Percentiles rank a stretch among this genome's conserved stretches.
These are phyloP conservation scores for Pangasianodon gigas DNA, from an alignment of 2,113 vertebrate genomes.

Conservation along the genomic window DNA sequence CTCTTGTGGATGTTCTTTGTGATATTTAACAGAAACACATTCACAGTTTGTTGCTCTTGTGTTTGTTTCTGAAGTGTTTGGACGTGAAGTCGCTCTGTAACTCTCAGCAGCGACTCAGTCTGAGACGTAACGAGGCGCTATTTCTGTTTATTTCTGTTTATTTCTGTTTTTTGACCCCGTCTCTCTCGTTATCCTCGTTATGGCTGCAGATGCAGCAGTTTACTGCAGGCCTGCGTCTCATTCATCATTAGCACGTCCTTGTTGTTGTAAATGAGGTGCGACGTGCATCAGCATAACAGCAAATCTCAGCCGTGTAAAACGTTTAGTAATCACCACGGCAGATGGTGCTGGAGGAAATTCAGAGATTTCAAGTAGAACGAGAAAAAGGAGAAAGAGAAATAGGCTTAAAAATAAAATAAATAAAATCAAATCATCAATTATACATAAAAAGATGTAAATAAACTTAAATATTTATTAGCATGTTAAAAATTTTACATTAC, in stretches of 20 bases:
- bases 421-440: neutral
- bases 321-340: neutral
- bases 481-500: neutral
- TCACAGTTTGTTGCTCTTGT: neutral
- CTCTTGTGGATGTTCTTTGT: neutral
- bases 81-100: neutral
- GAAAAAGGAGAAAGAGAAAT: neutral
- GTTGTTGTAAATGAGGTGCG: slow-evolving; percentile 15
- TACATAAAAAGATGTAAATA: neutral
- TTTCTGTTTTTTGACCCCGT: neutral
- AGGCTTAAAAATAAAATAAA: neutral
- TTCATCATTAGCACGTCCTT: slow-evolving; percentile 5
- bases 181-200: neutral
- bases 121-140: neutral
- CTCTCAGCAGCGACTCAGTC: neutral
- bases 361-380: neutral
- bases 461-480: neutral
- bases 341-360: neutral
- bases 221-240: neutral
- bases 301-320: neutral
- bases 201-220: neutral
- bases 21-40: neutral
- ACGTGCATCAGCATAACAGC: neutral
- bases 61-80: neutral
- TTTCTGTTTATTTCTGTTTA: neutral